phyloP scores from a whole-genome alignment of 2,113 vertebrate genomes.

The Amia ocellicauda region DNA sequence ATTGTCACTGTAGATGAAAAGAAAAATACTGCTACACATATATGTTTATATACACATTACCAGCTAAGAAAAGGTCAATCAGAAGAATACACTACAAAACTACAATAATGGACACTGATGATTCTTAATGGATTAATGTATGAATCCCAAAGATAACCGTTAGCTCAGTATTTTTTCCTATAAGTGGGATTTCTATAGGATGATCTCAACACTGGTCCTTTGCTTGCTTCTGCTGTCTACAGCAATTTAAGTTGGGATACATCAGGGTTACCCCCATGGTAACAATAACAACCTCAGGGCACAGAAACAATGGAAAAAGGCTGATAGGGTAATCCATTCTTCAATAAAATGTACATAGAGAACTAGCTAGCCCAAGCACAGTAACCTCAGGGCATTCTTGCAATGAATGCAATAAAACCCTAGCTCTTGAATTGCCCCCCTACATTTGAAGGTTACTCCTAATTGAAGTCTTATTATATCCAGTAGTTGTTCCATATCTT shows the following conservation, averaged over 20 bases:
- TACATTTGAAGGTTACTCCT: neutral
- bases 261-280: neutral
- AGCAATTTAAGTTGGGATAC: neutral
- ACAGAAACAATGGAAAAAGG: neutral
- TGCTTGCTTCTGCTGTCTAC: neutral
- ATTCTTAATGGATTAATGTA: too few species aligned
- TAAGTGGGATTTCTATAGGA: too few species aligned
- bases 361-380: neutral
- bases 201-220: too few species aligned
- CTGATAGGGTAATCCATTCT: too few species aligned
- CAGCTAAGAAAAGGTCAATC: too few species aligned
- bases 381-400: neutral
- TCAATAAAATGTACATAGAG: neutral
- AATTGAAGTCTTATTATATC: slow-evolving; percentile 5
- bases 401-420: neutral
- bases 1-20: too few species aligned
- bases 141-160: too few species aligned
- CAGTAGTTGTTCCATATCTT: neutral
- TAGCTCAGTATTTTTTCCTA: too few species aligned
- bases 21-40: too few species aligned
- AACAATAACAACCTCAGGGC: neutral
- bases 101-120: too few species aligned
- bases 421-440: neutral
- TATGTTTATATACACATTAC: too few species aligned
- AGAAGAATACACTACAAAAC: too few species aligned